phyloP scores from a whole-genome alignment of 2,888 invertebrate species.

The Sepiola atlantica region DNA sequence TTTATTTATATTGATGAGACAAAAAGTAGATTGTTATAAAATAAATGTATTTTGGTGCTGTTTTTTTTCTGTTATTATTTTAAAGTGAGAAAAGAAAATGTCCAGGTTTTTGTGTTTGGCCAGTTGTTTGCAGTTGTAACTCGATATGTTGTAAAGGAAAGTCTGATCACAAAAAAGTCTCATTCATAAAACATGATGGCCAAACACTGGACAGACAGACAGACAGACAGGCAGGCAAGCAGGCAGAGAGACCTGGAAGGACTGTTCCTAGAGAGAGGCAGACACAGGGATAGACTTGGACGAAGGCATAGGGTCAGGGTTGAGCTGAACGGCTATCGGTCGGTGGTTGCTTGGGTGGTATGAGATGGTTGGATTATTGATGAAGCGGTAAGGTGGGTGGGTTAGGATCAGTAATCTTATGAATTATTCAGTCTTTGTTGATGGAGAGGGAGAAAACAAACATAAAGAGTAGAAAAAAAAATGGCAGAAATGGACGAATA shows the following conservation, averaged over 20 bases:
- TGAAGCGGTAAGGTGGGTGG: background rate
- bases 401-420: background rate
- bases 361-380: background rate
- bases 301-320: background rate
- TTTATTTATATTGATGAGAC: no score
- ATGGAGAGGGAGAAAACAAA: background rate
- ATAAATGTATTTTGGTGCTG: background rate
- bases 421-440: constrained; percentile 8
- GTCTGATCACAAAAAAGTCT: background rate
- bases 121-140: background rate
- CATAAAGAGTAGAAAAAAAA: background rate
- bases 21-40: background rate
- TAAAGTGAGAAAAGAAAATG: background rate
- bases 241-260: constrained; percentile 36
- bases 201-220: constrained; percentile 37
- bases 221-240: constrained; percentile 34
- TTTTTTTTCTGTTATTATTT: background rate
- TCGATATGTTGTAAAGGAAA: background rate
- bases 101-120: background rate
- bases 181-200: constrained; percentile 10
- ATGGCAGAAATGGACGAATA: constrained; percentile 42
- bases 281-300: constrained; percentile 43
- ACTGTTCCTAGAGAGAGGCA: constrained; percentile 9
- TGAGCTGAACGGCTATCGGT: background rate
- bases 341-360: background rate